Percentiles rank a stretch among this genome's conserved stretches.
These are phyloP conservation scores for Euglossa dilemma DNA, from an alignment of 1,140 invertebrate species.

Conservation along the genomic window DNA sequence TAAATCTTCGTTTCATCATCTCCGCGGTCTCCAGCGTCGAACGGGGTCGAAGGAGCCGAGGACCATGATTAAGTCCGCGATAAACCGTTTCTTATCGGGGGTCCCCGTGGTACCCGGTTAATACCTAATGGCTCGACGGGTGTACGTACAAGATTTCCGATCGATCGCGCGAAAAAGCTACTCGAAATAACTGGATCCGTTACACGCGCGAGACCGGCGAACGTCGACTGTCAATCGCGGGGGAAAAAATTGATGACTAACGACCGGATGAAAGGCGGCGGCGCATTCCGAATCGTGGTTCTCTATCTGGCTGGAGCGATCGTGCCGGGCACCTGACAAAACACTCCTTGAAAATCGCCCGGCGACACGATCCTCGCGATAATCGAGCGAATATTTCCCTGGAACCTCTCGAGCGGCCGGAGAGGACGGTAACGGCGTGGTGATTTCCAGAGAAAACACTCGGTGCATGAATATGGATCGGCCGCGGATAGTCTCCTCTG, in stretches of 20 bases:
- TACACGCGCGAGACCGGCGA: background rate
- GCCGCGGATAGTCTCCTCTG: too few species aligned
- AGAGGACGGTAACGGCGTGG: background rate
- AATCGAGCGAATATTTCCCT: slow-evolving; percentile 6
- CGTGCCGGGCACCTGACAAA: slow-evolving; percentile 15
- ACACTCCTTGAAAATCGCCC: slow-evolving; percentile 6
- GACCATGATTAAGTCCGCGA: too few species aligned
- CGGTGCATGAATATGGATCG: slow-evolving; percentile 10
- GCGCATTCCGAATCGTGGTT: background rate
- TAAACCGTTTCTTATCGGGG: too few species aligned
- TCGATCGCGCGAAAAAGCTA: background rate
- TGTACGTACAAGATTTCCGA: background rate
- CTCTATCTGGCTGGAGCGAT: background rate
- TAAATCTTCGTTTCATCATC: slow-evolving; percentile 5
- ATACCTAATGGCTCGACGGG: background rate
- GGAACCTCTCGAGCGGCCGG: background rate
- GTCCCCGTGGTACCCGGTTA: background rate
- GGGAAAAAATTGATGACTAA: slow-evolving; percentile 22
- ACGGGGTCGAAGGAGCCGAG: too few species aligned
- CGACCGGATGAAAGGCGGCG: slow-evolving; percentile 5
- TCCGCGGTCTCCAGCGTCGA: too few species aligned
- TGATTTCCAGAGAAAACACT: background rate
- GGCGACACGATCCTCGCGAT: background rate
- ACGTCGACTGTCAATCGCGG: background rate
- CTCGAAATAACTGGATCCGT: slow-evolving; percentile 4